Base-by-base conservation (phyloP, 2,113 vertebrate genomes). In the Lethenteron reissneri region DNA sequence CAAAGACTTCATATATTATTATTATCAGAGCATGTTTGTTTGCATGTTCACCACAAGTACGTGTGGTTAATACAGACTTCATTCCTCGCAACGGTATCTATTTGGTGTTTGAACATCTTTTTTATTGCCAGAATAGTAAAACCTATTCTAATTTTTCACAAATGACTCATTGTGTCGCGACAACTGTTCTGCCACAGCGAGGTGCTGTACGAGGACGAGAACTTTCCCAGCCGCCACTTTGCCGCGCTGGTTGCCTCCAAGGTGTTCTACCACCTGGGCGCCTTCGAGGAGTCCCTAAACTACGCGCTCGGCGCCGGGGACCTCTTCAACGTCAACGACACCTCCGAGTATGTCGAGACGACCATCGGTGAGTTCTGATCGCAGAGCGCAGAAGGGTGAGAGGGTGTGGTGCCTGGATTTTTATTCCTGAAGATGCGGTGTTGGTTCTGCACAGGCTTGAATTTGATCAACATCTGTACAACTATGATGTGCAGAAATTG, bases 261-360 rank as follows among this genome's bases (percentile, higher is more conserved):
- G 81, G 92, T 99, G 69, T 99, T 97, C 78, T 99, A 99, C 77
- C 95, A 99, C 74, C 82, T 99, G 9, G 92, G 95, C 69, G 95
- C 92, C 59, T 99, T 99, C 83, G 95, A 99, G 75, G 95, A 99
- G 69, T 99, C 95, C 1, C 80, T 97, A 74, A 99, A 97, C 78
- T 99, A 99, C 70, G 95, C 95, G 56, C 81, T 99, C 72, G 95
- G 95, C 75, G 95, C 95, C 71, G 95, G 92, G 73, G 94, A 99
- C 76, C 91, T 99, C 73, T 99, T 99, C 82, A 97, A 95, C 75
- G 92, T 99, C 77, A 90, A 86, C 1, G 95, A 99, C 80, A 90
- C 96, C 72, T 92, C 95, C 0, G 95, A 99, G 80, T 99, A 99
- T 71, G 92, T 99, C 80, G 95, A 99, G 77, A 99, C 95, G 15